Evolutionary conservation across 1,140 invertebrate genomes (phyloP).

Genomic region (Nephotettix cincticeps): DNA sequence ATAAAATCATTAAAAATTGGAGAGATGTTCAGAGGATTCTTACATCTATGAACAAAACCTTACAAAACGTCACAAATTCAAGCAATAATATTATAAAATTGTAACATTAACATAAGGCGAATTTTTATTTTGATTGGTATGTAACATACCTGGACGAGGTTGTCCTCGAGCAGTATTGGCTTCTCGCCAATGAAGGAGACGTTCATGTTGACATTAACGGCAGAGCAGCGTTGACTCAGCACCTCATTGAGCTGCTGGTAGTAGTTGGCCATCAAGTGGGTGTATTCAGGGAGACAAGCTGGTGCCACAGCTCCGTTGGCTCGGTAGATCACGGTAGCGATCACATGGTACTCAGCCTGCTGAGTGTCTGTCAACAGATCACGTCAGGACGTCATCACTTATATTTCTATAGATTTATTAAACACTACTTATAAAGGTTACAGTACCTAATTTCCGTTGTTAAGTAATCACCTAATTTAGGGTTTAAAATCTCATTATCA

Average conservation of each 20-base stretch:
- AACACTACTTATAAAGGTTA: too few species aligned
- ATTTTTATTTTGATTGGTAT: too few species aligned
- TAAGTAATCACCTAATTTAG: too few species aligned
- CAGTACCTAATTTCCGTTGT: too few species aligned
- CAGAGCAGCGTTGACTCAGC: conserved; percentile 88
- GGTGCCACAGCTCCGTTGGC: conserved; percentile 84
- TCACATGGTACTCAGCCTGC: conserved; percentile 90
- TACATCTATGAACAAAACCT: not conserved
- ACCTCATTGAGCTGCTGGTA: conserved; percentile 78
- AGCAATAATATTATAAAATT: not conserved
- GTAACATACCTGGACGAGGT: conserved; percentile 68
- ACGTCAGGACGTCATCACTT: too few species aligned
- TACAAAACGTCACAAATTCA: not conserved
- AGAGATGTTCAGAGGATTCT: not conserved
- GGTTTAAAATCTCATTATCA: too few species aligned
- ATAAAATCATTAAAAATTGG: not conserved
- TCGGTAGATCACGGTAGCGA: conserved; percentile 84
- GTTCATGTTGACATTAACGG: conserved; percentile 93
- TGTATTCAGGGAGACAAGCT: conserved; percentile 83
- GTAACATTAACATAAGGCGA: too few species aligned
- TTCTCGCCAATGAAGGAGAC: conserved; percentile 83
- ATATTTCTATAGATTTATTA: too few species aligned
- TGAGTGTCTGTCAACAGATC: conserved; percentile 68
- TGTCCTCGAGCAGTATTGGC: conserved; percentile 76
- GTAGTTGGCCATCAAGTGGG: conserved; percentile 77